phyloP scores from a whole-genome alignment of 2,797 vertebrate species.

The Syndactyla subalaris region DNA sequence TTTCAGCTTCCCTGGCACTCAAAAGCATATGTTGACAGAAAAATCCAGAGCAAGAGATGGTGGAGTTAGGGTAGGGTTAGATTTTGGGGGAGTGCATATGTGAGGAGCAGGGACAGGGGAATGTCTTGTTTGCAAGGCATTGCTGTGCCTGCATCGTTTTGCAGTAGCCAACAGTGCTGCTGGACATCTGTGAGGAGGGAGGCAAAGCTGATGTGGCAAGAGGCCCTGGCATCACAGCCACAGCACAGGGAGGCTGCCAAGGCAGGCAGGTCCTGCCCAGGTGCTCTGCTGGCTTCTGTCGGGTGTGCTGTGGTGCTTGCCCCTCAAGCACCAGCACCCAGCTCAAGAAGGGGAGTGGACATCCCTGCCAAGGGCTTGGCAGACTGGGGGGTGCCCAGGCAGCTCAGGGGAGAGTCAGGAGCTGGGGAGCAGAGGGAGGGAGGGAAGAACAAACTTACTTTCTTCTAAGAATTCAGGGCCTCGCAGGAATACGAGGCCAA shows the following conservation, averaged over 20 bases:
- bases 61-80: background rate
- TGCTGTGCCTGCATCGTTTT: background rate
- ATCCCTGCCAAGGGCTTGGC: background rate
- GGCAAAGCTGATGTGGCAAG: rapidly evolving
- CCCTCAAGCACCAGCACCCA: background rate
- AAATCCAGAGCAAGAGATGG: background rate
- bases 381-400: background rate
- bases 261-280: background rate
- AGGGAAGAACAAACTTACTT: slow-evolving; percentile 36
- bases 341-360: background rate
- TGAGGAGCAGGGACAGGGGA: rapidly evolving
- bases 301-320: background rate
- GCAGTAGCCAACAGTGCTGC: background rate
- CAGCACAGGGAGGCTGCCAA: background rate
- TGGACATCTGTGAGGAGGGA: background rate
- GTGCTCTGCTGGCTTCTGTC: background rate
- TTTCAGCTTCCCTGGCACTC: background rate
- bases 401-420: background rate
- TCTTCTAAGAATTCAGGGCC: slow-evolving; percentile 44
- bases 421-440: background rate
- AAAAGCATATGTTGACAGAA: background rate
- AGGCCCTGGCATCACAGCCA: background rate
- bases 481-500: background rate
- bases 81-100: background rate
- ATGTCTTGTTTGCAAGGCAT: background rate